These are phyloP conservation scores for Melieria omissa DNA, from an alignment of 2,888 invertebrate genomes.

Conservation along the genomic window DNA sequence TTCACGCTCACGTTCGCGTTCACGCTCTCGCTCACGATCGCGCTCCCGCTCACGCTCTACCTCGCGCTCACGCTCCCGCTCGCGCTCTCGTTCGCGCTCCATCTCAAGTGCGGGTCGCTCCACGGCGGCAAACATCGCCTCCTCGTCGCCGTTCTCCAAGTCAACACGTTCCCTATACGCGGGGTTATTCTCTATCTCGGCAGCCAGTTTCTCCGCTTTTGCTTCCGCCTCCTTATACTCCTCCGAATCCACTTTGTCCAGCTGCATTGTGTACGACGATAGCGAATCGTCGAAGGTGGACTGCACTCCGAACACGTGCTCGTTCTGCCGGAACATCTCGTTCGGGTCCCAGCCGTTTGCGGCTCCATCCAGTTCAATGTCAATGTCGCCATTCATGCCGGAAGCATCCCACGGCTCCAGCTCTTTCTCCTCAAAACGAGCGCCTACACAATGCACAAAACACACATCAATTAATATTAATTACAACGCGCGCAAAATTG, in stretches of 20 bases:
- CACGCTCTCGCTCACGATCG: constrained; percentile 51
- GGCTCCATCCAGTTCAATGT: constrained; percentile 77
- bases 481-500: neutral
- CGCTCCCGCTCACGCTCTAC: constrained; percentile 49
- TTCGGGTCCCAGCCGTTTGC: constrained; percentile 96
- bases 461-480: neutral
- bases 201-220: constrained; percentile 89
- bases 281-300: constrained; percentile 92
- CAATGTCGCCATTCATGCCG: constrained; percentile 71
- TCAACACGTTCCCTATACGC: constrained; percentile 84
- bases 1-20: constrained; percentile 52
- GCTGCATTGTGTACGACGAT: constrained; percentile 89
- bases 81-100: constrained; percentile 50
- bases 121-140: constrained; percentile 88
- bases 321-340: constrained; percentile 97
- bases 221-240: constrained; percentile 76
- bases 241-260: constrained; percentile 86
- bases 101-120: constrained; percentile 69
- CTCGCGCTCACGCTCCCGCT: constrained; percentile 51
- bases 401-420: constrained; percentile 90
- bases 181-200: constrained; percentile 90
- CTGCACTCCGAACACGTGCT: constrained; percentile 89
- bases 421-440: constrained; percentile 71
- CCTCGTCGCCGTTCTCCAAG: constrained; percentile 93
- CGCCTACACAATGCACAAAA: constrained; percentile 50